Conservation (phyloP, 2,113 vertebrate genomes). For the human (Homo sapiens) region DNA sequence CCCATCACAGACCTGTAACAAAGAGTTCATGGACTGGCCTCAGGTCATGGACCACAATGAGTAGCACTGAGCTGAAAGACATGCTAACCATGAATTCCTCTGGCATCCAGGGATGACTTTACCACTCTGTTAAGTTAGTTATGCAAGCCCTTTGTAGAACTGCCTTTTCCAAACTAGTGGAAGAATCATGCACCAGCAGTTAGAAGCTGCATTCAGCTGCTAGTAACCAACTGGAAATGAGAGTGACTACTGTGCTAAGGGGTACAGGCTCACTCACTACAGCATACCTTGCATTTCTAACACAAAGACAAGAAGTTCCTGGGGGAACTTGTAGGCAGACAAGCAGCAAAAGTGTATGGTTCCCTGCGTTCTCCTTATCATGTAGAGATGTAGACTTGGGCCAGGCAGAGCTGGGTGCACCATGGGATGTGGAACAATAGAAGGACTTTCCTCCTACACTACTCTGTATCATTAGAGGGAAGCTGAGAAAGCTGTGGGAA, state of each 20-base stretch:
- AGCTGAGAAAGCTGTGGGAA: neutral
- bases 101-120: no score
- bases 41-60: neutral
- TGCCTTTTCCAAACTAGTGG: neutral
- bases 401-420: neutral
- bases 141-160: neutral
- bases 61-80: neutral
- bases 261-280: no score
- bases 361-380: neutral
- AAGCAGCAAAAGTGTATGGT: neutral
- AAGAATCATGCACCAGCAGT: neutral
- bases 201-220: neutral
- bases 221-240: neutral
- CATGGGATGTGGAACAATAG: fast-evolving
- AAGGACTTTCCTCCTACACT: neutral
- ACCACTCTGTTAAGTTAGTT: neutral
- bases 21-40: neutral
- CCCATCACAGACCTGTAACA: neutral
- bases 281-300: neutral
- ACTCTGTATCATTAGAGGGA: neutral
- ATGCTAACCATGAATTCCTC: neutral
- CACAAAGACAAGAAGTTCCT: neutral
- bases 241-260: neutral
- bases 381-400: no score
- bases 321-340: neutral